Evolutionary conservation across 2,888 invertebrate species (phyloP), one percentile per base, ranked within the genome.

Genomic region (Ennomos quercinarius): DNA sequence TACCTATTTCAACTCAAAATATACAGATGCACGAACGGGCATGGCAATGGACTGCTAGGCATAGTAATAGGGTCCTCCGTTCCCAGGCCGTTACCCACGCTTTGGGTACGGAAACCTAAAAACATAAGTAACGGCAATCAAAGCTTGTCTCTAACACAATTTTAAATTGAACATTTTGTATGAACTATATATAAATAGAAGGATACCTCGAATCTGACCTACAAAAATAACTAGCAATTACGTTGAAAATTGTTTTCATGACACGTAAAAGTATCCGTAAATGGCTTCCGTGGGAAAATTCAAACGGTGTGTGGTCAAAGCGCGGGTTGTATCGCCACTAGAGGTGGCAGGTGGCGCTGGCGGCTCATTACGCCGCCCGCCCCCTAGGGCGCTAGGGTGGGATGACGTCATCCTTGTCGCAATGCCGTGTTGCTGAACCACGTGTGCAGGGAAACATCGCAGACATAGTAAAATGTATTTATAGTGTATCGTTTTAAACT

Each of bases 341-440:
- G 40, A 13, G 42, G 42, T 13, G 45, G 45, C 13, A 46, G 37
- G 42, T n/a, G 17, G 42, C n/a, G 10, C n/a, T 40, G 65, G 68
- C 10, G 61, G 61, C 65, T 77, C 80, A 80, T 80, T 80, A 80
- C 72, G 70, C 61, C 56, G 35, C 44, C 50, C 38, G 41, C 27
- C 39, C 39, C 52, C 46, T 49, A 54, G 54, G 55, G 42, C 17
- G 37, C 47, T 42, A 36, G 42, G 58, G 54, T 66, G 63, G 17
- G 57, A 65, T 84, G 84, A 84, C 85, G 85, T 86, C 85, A 85
- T 73, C 55, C 75, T 69, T 85, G 85, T 83, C 85, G 85, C 85
- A 86, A 74, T 86, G 85, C 84, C 72, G 81, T 76, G 74, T 68
- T 73, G 69, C 69, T 67, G 61, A 63, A 55, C 58, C 59, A 61